phyloP scores from a whole-genome alignment of 2,888 invertebrate species.

The Caenorhabditis sp. region DNA sequence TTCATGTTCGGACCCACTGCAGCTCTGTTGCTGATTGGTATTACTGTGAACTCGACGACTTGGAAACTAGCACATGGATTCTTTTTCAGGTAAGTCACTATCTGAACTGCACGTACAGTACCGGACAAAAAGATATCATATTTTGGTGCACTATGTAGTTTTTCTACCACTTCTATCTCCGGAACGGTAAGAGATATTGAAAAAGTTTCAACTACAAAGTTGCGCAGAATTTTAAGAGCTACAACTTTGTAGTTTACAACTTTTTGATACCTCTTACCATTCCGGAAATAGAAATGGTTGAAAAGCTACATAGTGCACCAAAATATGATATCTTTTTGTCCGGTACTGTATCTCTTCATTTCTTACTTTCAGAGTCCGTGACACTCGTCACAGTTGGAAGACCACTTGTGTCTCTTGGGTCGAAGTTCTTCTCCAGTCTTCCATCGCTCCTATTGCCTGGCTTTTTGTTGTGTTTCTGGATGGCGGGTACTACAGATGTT shows the following conservation, averaged over 20 bases:
- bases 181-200: too few relatives aligned
- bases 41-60: slow-evolving; percentile 77
- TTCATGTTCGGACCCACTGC: slow-evolving; percentile 74
- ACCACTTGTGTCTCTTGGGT: slow-evolving; percentile 76
- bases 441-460: slow-evolving; percentile 78
- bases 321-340: too few relatives aligned
- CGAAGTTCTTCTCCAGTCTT: slow-evolving; percentile 72
- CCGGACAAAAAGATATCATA: too few relatives aligned
- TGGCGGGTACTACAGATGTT: slow-evolving; percentile 77
- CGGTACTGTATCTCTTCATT: too few relatives aligned
- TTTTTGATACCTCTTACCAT: too few relatives aligned
- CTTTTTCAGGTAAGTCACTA: slow-evolving; percentile 68
- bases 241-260: too few relatives aligned
- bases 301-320: too few relatives aligned
- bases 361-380: slow-evolving; percentile 60
- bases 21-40: slow-evolving; percentile 66
- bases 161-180: too few relatives aligned
- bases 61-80: slow-evolving; percentile 79
- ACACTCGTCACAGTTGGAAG: slow-evolving; percentile 73
- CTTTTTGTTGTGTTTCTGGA: slow-evolving; percentile 79
- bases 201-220: too few relatives aligned
- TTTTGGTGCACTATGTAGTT: too few relatives aligned
- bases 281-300: too few relatives aligned
- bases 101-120: not conserved
- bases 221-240: too few relatives aligned